Conservation (phyloP, 1,140 invertebrate species). For the Sitobion miscanthi region DNA sequence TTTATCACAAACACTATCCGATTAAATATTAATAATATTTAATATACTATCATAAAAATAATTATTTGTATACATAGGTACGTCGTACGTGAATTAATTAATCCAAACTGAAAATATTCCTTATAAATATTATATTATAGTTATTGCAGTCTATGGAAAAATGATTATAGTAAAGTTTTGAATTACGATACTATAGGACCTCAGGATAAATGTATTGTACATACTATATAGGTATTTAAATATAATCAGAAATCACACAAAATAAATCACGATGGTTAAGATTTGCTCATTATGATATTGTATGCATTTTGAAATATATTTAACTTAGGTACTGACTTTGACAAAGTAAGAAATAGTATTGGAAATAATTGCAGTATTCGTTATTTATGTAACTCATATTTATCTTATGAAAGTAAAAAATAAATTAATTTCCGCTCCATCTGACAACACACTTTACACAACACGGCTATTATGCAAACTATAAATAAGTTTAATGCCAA, state of each 20-base stretch:
- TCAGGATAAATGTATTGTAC: too few relatives aligned
- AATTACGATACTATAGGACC: too few relatives aligned
- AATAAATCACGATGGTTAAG: background rate
- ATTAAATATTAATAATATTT: too few relatives aligned
- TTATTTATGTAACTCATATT: background rate
- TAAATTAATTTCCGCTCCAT: background rate
- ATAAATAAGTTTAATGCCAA: background rate
- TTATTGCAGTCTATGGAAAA: too few relatives aligned
- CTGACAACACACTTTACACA: background rate
- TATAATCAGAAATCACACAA: background rate
- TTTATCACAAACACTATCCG: too few relatives aligned
- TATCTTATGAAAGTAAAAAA: constrained; percentile 10
- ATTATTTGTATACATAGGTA: too few relatives aligned
- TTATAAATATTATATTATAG: too few relatives aligned
- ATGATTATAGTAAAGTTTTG: too few relatives aligned
- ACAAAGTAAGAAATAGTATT: background rate
- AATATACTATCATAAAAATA: too few relatives aligned
- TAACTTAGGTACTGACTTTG: background rate
- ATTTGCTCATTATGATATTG: background rate
- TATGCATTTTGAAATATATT: background rate
- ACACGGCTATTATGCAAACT: background rate
- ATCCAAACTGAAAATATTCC: too few relatives aligned
- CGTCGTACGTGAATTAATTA: too few relatives aligned
- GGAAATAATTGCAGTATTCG: background rate
- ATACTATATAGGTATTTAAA: background rate